Evolutionary conservation across 2,888 invertebrate genomes (phyloP).

Genomic region (Pyralis farinalis): DNA sequence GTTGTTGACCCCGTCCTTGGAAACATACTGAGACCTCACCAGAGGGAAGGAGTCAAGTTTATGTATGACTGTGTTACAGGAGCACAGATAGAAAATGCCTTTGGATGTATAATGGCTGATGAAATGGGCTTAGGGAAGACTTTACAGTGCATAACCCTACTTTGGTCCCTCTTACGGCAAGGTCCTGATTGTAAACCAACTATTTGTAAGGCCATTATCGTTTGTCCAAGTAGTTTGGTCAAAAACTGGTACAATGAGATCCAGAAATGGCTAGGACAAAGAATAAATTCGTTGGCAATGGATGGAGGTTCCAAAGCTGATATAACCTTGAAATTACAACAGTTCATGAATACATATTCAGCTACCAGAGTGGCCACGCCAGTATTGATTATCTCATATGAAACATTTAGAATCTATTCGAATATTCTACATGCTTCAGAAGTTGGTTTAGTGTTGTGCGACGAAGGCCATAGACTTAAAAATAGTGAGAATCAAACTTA

Average conservation of each 20-base stretch:
- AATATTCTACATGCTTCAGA: constrained; percentile 93
- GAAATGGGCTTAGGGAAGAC: constrained; percentile 99
- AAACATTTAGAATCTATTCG: constrained; percentile 97
- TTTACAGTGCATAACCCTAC: constrained; percentile 96
- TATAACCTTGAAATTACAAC: constrained; percentile 88
- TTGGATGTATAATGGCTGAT: constrained; percentile 99
- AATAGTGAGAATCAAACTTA: constrained; percentile 99
- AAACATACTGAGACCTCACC: constrained; percentile 96
- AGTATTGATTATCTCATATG: constrained; percentile 98
- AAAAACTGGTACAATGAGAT: constrained; percentile 99
- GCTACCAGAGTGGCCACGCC: constrained; percentile 91
- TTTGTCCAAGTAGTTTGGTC: constrained; percentile 98
- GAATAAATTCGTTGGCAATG: constrained; percentile 90
- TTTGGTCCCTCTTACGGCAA: constrained; percentile 97
- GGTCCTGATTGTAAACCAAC: constrained; percentile 94
- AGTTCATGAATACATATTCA: constrained; percentile 91
- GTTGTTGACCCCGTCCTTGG: constrained; percentile 97
- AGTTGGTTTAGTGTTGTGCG: constrained; percentile 98
- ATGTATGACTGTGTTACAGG: constrained; percentile 99
- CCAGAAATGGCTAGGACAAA: constrained; percentile 95
- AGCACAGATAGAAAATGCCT: constrained; percentile 89
- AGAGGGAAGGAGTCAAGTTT: constrained; percentile 98
- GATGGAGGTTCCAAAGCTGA: constrained; percentile 94
- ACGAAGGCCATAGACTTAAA: constrained; percentile 98
- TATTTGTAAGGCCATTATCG: constrained; percentile 96